phyloP scores from a whole-genome alignment of 2,113 vertebrate genomes.

The Empidonax traillii region DNA sequence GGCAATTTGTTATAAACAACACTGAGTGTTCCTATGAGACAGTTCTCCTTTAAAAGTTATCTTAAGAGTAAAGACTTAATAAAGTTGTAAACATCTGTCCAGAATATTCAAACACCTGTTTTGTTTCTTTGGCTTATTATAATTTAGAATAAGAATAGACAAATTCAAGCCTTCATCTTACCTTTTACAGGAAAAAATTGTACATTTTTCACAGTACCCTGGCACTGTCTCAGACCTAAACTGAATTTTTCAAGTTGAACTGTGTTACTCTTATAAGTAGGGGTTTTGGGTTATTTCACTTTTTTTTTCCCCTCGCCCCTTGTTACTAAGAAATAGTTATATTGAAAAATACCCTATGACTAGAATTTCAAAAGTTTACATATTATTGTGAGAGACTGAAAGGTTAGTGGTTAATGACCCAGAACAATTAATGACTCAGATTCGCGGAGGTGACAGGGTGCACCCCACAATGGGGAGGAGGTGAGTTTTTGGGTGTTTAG shows the following conservation, averaged over 20 bases:
- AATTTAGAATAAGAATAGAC: neutral
- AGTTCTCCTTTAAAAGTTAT: neutral
- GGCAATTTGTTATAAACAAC: neutral
- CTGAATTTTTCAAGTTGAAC: neutral
- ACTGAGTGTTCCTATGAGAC: neutral
- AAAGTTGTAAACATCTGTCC: neutral
- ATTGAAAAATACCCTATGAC: neutral
- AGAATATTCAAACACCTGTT: neutral
- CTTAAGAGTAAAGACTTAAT: neutral
- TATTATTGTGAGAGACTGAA: neutral
- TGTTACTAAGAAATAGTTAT: neutral
- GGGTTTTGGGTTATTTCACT: accelerated
- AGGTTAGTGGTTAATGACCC: neutral
- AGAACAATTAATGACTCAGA: neutral
- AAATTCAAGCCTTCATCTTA: neutral
- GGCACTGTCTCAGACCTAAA: neutral
- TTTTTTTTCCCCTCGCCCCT: neutral
- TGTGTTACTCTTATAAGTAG: neutral
- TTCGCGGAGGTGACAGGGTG: neutral
- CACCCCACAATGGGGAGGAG: neutral
- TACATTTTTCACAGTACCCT: neutral
- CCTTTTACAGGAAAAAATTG: neutral
- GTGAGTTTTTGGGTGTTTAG: neutral
- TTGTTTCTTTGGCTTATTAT: neutral
- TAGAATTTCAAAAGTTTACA: neutral